These are phyloP conservation scores for Xestia c-nigrum DNA, from an alignment of 2,888 invertebrate species.

Conservation along the genomic window DNA sequence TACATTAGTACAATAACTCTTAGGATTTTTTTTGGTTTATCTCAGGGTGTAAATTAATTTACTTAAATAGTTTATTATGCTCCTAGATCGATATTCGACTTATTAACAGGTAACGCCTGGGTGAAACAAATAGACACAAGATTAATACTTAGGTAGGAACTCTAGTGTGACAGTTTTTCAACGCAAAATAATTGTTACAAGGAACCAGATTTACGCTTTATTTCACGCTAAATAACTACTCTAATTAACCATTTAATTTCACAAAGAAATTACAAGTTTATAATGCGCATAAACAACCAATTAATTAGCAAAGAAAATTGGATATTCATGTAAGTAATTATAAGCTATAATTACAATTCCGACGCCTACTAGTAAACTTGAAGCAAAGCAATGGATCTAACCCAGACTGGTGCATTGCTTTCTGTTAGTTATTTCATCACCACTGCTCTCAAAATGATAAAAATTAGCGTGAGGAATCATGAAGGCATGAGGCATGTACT, in stretches of 20 bases:
- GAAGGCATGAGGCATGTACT: no score
- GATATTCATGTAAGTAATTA: slow-evolving; percentile 43
- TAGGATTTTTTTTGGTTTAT: background rate
- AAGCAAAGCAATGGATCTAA: background rate
- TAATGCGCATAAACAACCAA: slow-evolving; percentile 23
- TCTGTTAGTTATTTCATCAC: background rate
- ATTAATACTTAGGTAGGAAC: background rate
- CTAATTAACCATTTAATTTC: slow-evolving; percentile 40
- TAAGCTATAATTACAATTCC: slow-evolving; percentile 63
- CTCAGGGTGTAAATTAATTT: background rate
- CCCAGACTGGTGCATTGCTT: background rate
- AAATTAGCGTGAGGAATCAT: no score
- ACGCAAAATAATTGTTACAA: background rate
- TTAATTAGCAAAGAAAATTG: slow-evolving; percentile 17
- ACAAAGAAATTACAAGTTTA: slow-evolving; percentile 13
- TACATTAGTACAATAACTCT: background rate
- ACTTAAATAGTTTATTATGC: background rate
- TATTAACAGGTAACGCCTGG: background rate
- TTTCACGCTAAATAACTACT: slow-evolving; percentile 12
- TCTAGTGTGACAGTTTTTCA: background rate
- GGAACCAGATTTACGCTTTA: slow-evolving; percentile 22
- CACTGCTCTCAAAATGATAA: background rate
- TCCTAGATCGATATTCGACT: background rate
- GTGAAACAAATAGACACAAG: background rate
- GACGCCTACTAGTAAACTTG: slow-evolving; percentile 40